A percentile compares a stretch with the other conserved stretches of the same genome.
These are phyloP conservation scores for Hyla sarda DNA, from an alignment of 2,113 vertebrate species.

Conservation along the genomic window DNA sequence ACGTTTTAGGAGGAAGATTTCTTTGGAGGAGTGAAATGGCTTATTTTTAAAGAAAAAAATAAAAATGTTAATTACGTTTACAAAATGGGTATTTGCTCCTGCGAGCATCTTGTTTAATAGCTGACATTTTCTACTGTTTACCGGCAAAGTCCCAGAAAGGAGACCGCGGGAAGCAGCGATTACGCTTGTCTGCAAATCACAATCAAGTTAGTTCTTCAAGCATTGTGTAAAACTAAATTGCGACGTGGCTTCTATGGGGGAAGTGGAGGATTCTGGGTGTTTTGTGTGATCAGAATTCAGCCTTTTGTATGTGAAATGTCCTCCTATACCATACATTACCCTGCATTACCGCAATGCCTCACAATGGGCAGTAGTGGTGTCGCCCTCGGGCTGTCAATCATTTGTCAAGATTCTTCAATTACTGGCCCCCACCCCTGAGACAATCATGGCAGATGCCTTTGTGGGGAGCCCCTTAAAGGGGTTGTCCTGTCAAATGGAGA, in stretches of 20 bases:
- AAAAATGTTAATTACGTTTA: background rate
- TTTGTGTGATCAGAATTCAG: background rate
- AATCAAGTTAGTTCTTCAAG: background rate
- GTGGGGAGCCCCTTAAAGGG: no score
- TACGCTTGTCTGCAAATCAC: conserved; percentile 2
- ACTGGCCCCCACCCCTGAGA: no score
- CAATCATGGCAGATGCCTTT: no score
- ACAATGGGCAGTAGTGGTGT: background rate
- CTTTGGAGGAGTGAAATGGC: background rate
- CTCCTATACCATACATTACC: background rate
- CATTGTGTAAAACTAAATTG: conserved; percentile 2
- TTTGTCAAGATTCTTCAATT: background rate
- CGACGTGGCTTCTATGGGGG: background rate
- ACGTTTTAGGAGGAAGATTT: background rate
- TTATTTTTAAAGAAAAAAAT: background rate
- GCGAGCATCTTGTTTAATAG: background rate
- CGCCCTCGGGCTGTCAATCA: background rate
- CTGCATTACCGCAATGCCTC: background rate
- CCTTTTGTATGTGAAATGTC: background rate
- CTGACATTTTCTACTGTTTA: conserved; percentile 15
- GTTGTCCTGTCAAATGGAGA: background rate
- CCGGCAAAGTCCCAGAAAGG: background rate
- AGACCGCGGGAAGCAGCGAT: background rate
- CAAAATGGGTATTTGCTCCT: background rate
- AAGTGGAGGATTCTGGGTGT: background rate